phyloP scores from a whole-genome alignment of 2,113 vertebrate species.

The Odocoileus hemionus region DNA sequence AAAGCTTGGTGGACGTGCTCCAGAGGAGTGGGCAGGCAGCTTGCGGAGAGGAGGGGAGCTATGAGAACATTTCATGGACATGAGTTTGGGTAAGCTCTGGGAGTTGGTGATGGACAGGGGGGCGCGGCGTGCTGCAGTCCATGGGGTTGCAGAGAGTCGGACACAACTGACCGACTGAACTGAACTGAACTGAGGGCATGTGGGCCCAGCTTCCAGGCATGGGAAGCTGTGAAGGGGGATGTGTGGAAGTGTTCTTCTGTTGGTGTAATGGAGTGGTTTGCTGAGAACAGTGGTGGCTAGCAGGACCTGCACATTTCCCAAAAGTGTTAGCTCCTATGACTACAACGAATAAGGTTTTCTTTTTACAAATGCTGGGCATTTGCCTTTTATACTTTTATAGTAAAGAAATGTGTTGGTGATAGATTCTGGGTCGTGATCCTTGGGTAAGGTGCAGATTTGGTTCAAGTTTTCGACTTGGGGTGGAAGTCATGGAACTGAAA shows the following conservation, averaged over 20 bases:
- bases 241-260: rapidly evolving
- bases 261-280: rapidly evolving
- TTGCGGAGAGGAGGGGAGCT: neutral
- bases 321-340: neutral
- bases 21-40: rapidly evolving
- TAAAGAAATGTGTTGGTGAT: neutral
- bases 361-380: neutral
- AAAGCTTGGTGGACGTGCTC: no score
- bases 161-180: rapidly evolving
- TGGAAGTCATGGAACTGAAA: neutral
- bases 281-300: no score
- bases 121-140: neutral
- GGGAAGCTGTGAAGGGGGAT: rapidly evolving
- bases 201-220: neutral
- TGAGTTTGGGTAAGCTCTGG: rapidly evolving
- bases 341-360: neutral
- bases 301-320: neutral
- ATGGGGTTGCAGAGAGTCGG: neutral
- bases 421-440: neutral
- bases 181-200: neutral
- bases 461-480: neutral
- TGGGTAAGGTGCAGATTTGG: rapidly evolving
- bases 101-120: neutral
- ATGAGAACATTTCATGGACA: neutral
- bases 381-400: neutral